Evolutionary conservation across 2,888 invertebrate genomes (phyloP).

Genomic region (Drosophila atripex): DNA sequence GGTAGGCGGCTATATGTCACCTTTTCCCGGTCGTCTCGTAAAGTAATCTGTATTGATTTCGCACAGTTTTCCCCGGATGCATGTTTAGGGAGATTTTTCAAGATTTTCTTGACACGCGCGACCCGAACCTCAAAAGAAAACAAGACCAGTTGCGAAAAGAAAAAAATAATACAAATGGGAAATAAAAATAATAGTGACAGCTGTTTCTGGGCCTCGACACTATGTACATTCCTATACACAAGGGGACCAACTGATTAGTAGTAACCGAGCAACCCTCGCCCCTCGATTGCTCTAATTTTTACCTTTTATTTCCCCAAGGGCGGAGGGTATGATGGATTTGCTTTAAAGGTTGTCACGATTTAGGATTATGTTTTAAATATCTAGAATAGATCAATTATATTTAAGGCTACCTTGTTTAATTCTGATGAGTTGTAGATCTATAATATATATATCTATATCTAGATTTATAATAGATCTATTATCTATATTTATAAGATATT

Average conservation of each 20-base stretch:
- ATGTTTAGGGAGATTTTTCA: slow-evolving; percentile 27
- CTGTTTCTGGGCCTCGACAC: slow-evolving; percentile 28
- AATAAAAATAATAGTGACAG: slow-evolving; percentile 36
- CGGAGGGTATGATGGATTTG: not conserved
- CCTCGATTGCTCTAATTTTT: slow-evolving; percentile 61
- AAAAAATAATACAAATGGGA: not conserved
- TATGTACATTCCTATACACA: slow-evolving; percentile 37
- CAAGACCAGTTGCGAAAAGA: slow-evolving; percentile 14
- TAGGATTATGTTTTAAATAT: too few species aligned
- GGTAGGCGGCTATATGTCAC: slow-evolving; percentile 42
- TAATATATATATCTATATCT: too few species aligned
- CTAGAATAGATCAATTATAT: too few species aligned
- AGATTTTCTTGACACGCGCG: slow-evolving; percentile 64
- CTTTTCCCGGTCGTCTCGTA: slow-evolving; percentile 38
- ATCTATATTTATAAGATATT: too few species aligned
- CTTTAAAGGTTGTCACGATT: not conserved
- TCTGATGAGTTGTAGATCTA: too few species aligned
- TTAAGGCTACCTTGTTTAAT: too few species aligned
- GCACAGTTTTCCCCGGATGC: slow-evolving; percentile 39
- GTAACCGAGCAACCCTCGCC: slow-evolving; percentile 49
- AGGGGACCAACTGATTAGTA: slow-evolving; percentile 53
- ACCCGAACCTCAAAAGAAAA: slow-evolving; percentile 17
- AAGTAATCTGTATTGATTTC: slow-evolving; percentile 59
- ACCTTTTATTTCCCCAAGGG: slow-evolving; percentile 33
- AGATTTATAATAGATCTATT: too few species aligned